These are phyloP conservation scores for Apodemia mormo DNA, from an alignment of 2,888 invertebrate genomes.

Conservation along the genomic window DNA sequence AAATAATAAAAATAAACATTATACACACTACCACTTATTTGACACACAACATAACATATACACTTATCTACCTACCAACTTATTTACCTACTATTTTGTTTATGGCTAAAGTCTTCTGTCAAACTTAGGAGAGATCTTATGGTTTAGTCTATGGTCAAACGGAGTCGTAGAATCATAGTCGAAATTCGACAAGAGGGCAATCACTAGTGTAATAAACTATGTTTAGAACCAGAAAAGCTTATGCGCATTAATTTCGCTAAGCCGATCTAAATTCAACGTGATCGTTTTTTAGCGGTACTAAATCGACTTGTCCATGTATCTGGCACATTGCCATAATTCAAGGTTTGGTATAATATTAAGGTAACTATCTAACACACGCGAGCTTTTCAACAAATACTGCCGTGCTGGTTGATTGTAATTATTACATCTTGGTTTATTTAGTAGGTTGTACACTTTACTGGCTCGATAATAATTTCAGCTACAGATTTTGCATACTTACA, in stretches of 20 bases:
- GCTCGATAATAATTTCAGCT: too few relatives aligned
- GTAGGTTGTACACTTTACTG: not conserved
- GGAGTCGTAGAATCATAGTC: too few relatives aligned
- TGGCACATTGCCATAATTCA: slow-evolving; percentile 9
- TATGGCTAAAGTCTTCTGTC: too few relatives aligned
- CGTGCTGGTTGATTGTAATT: slow-evolving; percentile 1
- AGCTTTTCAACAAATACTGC: not conserved
- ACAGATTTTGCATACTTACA: too few relatives aligned
- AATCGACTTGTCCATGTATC: slow-evolving; percentile 11
- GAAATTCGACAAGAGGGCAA: too few relatives aligned
- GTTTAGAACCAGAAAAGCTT: not conserved
- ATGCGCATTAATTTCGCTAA: not conserved
- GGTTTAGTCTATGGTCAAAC: too few relatives aligned
- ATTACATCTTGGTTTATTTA: slow-evolving; percentile 2
- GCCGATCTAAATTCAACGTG: not conserved
- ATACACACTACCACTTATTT: too few relatives aligned
- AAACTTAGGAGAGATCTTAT: too few relatives aligned
- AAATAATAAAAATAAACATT: too few relatives aligned
- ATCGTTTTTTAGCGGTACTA: slow-evolving; percentile 8
- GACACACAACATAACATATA: too few relatives aligned
- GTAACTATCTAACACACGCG: not conserved
- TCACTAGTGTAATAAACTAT: not conserved
- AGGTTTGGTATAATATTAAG: slow-evolving; percentile 2
- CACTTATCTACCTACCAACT: too few relatives aligned
- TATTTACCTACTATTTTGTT: too few relatives aligned